Base-by-base conservation (phyloP, 1,140 invertebrate species). In the Aphelenchoides avenae region DNA sequence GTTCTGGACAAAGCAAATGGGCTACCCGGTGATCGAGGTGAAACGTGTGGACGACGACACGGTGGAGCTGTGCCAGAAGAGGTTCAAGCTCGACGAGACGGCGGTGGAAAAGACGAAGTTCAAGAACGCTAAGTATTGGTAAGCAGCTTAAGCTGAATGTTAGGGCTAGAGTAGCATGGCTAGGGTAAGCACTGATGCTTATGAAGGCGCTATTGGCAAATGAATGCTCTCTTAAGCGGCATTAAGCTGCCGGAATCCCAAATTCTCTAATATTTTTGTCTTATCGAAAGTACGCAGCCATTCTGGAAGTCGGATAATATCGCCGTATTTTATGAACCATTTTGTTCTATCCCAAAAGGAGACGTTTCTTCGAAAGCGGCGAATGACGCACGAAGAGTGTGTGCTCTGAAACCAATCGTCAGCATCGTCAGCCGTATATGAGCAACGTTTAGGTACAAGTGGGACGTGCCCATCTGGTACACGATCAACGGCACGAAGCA, bases 51-150 rank as follows among this genome's bases (percentile, higher is more conserved):
- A 68, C 36, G 52, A 47, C 3, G 44, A 68, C 2, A 56, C 43
- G 7, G 71, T 77, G 3, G 60, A 66, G 44, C 31, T 75, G 9
- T 58, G 47, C 26, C 72, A 75, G 48, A 44, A 61, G 24, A 57
- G 72, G 39, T 75, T 75, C 51, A 76, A 76, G 41, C 56, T 77
- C 40, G 64, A 77, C 42, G 46, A 75, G 31, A 57, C 48, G 13
- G 68, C 72, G 13, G 33, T 58, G 3, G 70, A 72, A 37, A 52
- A 60, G 15, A 24, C 48, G 3, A 72, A 68, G 55, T 72, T 70
- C 52, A 37, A 60, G 27, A 56, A 62, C 20, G 59, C 59, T 9
- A 62, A 64, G 31, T 64, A 34, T 49, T 64, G 61, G 61, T 61
- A 41, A n/a, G n/a, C n/a, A n/a, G n/a, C n/a, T n/a, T n/a, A n/a